Percentiles rank a stretch among this genome's conserved stretches.
phyloP scores from a whole-genome alignment of 2,113 vertebrate species.

The Gallinago undulata region DNA sequence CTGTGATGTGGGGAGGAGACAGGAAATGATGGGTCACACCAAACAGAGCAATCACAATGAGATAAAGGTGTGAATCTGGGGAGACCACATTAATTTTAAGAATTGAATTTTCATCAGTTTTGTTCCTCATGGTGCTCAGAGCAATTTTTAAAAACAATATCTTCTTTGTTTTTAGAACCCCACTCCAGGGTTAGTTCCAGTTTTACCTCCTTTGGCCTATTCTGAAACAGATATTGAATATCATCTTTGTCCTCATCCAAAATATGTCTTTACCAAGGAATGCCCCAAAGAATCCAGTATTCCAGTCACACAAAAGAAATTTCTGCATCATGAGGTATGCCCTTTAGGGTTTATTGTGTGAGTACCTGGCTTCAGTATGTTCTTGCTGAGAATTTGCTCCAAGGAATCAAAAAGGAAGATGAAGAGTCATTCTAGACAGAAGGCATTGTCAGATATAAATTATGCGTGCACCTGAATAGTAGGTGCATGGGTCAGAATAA shows the following conservation, averaged over 20 bases:
- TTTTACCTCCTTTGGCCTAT: slow-evolving; percentile 78
- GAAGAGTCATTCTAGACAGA: background rate
- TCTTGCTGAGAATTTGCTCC: background rate
- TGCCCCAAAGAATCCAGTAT: slow-evolving; percentile 49
- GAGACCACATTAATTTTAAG: background rate
- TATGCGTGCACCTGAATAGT: background rate
- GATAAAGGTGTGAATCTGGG: background rate
- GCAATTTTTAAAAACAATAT: background rate
- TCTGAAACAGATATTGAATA: slow-evolving; percentile 82
- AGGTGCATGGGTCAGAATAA: background rate
- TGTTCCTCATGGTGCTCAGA: background rate
- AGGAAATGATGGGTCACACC: background rate
- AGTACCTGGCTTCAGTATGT: background rate
- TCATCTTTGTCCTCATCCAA: slow-evolving; percentile 86
- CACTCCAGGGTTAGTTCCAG: slow-evolving; percentile 79
- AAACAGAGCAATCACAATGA: background rate
- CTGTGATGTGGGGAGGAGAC: background rate
- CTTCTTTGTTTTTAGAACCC: slow-evolving; percentile 80
- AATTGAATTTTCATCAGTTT: background rate
- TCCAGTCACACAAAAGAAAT: slow-evolving; percentile 75
- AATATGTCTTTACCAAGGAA: slow-evolving; percentile 71
- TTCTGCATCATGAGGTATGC: slow-evolving; percentile 78
- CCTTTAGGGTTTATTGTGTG: background rate
- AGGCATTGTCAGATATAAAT: background rate
- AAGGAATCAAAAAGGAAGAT: background rate